Evolutionary conservation across 2,888 invertebrate genomes (phyloP).

Genomic region (Ametastegia equiseti): DNA sequence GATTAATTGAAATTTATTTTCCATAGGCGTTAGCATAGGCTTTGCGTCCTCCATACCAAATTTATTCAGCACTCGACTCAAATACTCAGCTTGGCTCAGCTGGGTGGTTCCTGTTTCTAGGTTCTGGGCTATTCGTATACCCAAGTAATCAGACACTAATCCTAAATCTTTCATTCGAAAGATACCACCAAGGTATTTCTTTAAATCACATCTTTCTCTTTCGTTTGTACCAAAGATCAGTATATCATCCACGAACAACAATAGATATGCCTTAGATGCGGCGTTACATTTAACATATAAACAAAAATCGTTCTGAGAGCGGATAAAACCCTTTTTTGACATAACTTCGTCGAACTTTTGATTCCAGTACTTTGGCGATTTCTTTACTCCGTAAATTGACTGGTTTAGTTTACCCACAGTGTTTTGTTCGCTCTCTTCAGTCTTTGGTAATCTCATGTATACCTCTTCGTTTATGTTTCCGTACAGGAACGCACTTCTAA

Average conservation of each 20-base stretch:
- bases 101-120: constrained; percentile 11
- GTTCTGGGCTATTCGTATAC: constrained; percentile 22
- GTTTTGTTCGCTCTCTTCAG: neutral
- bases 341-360: constrained; percentile 52
- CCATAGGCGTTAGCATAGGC: neutral
- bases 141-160: neutral
- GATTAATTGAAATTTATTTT: constrained; percentile 6
- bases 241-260: constrained; percentile 57
- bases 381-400: constrained; percentile 54
- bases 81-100: constrained; percentile 43
- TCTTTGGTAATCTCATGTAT: constrained; percentile 49
- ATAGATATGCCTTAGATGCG: constrained; percentile 48
- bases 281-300: constrained; percentile 45
- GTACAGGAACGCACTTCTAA: constrained; percentile 55
- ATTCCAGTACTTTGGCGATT: constrained; percentile 54
- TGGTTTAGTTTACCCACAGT: constrained; percentile 51
- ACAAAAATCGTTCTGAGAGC: constrained; percentile 53
- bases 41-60: constrained; percentile 49
- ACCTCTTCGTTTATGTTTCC: constrained; percentile 54
- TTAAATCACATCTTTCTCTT: constrained; percentile 51
- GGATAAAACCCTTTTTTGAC: constrained; percentile 45
- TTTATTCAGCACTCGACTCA: constrained; percentile 43
- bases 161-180: constrained; percentile 42
- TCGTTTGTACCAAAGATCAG: constrained; percentile 53
- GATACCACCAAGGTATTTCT: constrained; percentile 21